Conservation (phyloP, 2,888 invertebrate genomes). For the Luffia ferchaultella region DNA sequence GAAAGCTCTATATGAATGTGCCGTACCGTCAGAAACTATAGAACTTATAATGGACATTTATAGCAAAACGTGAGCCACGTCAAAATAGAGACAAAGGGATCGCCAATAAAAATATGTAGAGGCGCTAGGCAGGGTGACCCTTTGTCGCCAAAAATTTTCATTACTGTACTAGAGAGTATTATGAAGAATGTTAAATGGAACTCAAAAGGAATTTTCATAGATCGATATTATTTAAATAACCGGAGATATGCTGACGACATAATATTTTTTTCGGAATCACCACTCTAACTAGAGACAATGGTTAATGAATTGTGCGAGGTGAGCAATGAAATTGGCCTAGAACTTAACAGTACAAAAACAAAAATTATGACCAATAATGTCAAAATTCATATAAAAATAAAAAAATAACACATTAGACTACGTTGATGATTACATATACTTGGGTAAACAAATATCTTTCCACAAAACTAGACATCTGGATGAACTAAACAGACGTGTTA, state of each 20-base stretch:
- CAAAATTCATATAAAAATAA: background rate
- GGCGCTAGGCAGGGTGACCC: background rate
- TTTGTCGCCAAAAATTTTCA: background rate
- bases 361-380: background rate
- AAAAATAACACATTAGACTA: no score
- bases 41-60: background rate
- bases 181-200: background rate
- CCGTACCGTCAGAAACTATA: background rate
- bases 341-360: background rate
- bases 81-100: background rate
- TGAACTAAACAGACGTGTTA: background rate
- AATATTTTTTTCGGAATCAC: background rate
- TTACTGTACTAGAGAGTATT: background rate
- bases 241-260: background rate
- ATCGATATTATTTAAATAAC: background rate
- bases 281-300: background rate
- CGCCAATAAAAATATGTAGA: background rate
- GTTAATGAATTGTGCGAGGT: background rate
- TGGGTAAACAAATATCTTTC: constrained; percentile 6
- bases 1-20: constrained; percentile 3
- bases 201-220: background rate
- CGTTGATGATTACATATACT: constrained; percentile 1
- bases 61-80: background rate
- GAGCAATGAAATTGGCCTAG: background rate
- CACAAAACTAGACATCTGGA: background rate